Evolutionary conservation across 2,888 invertebrate genomes (phyloP), one percentile per base, ranked within the genome.

Genomic region (Liposcelis brunnea): DNA sequence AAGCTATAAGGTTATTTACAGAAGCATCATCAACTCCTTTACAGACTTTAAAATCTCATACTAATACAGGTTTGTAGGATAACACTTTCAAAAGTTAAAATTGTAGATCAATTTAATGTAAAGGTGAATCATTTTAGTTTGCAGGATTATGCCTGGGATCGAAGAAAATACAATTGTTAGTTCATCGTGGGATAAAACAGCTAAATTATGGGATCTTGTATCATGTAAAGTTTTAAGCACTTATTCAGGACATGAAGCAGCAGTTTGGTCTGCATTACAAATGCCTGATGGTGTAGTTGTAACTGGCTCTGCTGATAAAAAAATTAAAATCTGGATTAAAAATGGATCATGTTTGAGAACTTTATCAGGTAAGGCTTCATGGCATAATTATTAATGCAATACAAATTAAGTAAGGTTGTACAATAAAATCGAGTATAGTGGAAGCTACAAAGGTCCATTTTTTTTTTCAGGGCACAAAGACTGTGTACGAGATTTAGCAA

Each of bases 221-320:
- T 47, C 58, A 5, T 51, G 51, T 10, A 55, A 56, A 21, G 61
- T 71, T 11, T 67, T 66, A 6, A 62, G 72, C 2, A 73, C 74
- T 1, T 66, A 83, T 7, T 65, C 68, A 49, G 83, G 82, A 0
- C 86, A 86, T 55, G 69, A 74, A 51, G 81, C 83, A 11, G 87
- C 95, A 1, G 83, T 97, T 5, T 97, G 95, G 95, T 75, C 77
- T 15, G 70, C 72, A 0, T 61, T 68, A 48, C 80, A 72, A 59
- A 65, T 74, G 50, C 49, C 66, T 16, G 70, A 70, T 49, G 64
- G 66, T 1, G 65, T 63, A 21, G 72, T 81, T 52, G 71, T 87
- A 1, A 93, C 94, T 11, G 95, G 83, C 1, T 87, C 89, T 0
- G 97, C 95, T 12, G 97, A 98, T 64, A 89, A 86, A 64, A 77